Evolutionary conservation across 2,113 vertebrate genomes (phyloP).

Genomic region (Leptocoma aspasia): DNA sequence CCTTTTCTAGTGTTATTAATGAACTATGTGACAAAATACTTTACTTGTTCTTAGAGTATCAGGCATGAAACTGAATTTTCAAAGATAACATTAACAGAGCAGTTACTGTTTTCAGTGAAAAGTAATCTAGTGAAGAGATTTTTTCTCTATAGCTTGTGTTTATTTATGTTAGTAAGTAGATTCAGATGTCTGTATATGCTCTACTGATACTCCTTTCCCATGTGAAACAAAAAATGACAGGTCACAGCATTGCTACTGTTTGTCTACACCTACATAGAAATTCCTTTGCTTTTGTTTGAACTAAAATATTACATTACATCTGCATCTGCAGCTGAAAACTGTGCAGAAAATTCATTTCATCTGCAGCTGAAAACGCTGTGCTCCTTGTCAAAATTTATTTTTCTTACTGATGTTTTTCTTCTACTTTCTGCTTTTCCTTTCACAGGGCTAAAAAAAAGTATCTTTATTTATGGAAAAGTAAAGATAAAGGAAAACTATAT

Average conservation of each 20-base stretch:
- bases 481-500: neutral
- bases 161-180: slow-evolving; percentile 25
- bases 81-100: neutral
- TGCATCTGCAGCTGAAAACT: neutral
- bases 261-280: neutral
- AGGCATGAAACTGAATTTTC: neutral
- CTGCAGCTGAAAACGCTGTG: neutral
- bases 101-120: neutral
- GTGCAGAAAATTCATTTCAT: no score
- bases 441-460: neutral
- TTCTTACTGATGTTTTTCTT: neutral
- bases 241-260: neutral
- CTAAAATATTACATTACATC: neutral
- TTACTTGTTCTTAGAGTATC: neutral
- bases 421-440: neutral
- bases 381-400: neutral
- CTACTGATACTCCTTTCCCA: neutral
- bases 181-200: neutral
- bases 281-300: neutral
- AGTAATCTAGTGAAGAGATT: neutral
- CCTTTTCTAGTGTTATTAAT: neutral
- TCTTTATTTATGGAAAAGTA: neutral
- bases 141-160: neutral
- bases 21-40: neutral
- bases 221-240: neutral